Base-by-base conservation (phyloP, 2,888 invertebrate species). In the Drosophila ezoana region DNA sequence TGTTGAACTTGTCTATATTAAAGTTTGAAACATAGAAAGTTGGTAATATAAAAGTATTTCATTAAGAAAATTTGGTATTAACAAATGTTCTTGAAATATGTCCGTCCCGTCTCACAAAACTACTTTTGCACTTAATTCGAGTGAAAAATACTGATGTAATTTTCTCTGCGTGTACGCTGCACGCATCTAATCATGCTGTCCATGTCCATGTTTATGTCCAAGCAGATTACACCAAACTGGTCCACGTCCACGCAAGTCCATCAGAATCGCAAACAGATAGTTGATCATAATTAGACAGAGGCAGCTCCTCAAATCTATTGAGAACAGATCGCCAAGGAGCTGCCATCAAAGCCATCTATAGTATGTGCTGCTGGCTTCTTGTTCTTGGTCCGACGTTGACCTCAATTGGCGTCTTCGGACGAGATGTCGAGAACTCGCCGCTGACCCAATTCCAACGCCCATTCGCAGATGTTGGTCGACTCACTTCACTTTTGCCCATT, bases 401-500 rank as follows among this genome's bases (percentile, higher is more conserved):
- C 86, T 54, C 79, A 74, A 76, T 88, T 33, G 6, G 20, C 45
- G 59, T 52, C 64, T 58, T 54, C 52, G 58, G 72, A 64, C 64
- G 28, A 64, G 65, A 53, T 38, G 49, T 43, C 59, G 32, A 69
- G 77, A 72, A 59, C 76, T 73, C 48, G 72, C 65, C 63, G 68
- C 33, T 81, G 89, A 85, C 84, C 89, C 88, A 87, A 85, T 85
- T 85, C 87, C 65, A 32, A 63, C 60, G 77, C 80, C 79, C 80
- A 71, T 76, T 60, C 61, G 69, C 71, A 70, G 60, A 66, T 63
- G 66, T 67, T 61, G 65, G 68, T 70, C 58, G 75, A 28, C 37
- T 79, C 80, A 88, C 80, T 89, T 89, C 76, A 84, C 84, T 84
- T 89, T 83, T 84, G 80, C 85, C 72, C 41, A 65, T 61, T 64